Base-by-base conservation (phyloP, 2,888 invertebrate species). In the Platypus cylindrus region DNA sequence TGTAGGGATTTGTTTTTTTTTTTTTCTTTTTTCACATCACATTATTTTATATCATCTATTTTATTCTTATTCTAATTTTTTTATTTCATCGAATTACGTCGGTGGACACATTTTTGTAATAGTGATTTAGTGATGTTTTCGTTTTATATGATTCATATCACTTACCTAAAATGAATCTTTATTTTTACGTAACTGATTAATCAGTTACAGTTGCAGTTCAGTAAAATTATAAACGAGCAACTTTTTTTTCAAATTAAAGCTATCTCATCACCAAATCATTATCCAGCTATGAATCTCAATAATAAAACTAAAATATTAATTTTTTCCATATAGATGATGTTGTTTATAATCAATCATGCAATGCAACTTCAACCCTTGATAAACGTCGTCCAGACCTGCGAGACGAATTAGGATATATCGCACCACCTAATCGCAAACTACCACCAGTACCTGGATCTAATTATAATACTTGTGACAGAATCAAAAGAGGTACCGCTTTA, bases 401-500 rank as follows among this genome's bases (percentile, higher is more conserved):
- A 17, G 89, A 89, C 58, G 89, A 90, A 59, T 71, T 90, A 18
- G 90, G 89, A 35, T 90, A 90, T 65, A 90, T 90, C 61, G 87
- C 90, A 0, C 89, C 90, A 14, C 90, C 89, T 34, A 90, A 90
- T 64, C 73, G 89, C 51, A 90, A 90, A 63, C 71, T 89, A 37
- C 89, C 90, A 1, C 90, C 90, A 14, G 89, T 90, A 5, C 89
- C 89, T 34, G 89, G 89, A 48, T 86, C 86, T 35, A 89, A 89
- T 66, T 89, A 89, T 69, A 89, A 87, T 63, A 90, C 89, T 17
- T 89, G 89, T 64, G 89, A 90, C 66, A 73, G 89, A 55, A 86
- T 89, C 68, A 89, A 89, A 72, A 75, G 89, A 68, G 87, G 87
- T 78, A 86, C 81, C 64, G 82, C 81, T 52, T 82, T 84, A 74